Evolutionary conservation across 2,113 vertebrate genomes (phyloP).

Genomic region (Calyptomena viridis): DNA sequence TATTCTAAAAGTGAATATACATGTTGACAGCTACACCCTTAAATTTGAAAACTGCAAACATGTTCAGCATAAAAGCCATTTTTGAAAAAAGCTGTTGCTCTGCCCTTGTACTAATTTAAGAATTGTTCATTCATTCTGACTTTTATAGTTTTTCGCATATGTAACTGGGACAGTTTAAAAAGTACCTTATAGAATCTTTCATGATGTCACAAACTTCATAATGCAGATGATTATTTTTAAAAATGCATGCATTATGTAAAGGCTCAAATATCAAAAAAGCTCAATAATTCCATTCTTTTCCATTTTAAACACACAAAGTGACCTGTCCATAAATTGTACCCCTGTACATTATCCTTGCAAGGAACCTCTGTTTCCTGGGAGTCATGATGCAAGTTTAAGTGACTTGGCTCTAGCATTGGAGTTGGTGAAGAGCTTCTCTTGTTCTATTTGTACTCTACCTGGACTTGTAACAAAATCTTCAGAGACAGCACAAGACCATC

Average conservation of each 20-base stretch:
- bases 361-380: background rate
- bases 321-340: background rate
- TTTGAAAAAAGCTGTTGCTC: slow-evolving; percentile 57
- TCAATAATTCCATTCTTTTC: background rate
- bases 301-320: background rate
- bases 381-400: background rate
- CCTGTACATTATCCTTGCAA: background rate
- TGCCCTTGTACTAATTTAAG: slow-evolving; percentile 64
- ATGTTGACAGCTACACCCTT: slow-evolving; percentile 72
- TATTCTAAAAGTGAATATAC: slow-evolving; percentile 72
- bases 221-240: slow-evolving; percentile 16
- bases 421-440: background rate
- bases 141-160: slow-evolving; percentile 57
- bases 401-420: background rate
- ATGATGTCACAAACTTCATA: slow-evolving; percentile 13
- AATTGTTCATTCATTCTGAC: slow-evolving; percentile 61
- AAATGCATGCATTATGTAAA: background rate
- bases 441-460: background rate
- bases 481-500: background rate
- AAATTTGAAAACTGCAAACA: slow-evolving; percentile 70
- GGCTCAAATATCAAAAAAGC: background rate
- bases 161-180: slow-evolving; percentile 50
- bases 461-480: background rate
- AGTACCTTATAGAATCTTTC: background rate
- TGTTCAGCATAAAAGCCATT: slow-evolving; percentile 66